Percentiles rank a stretch among this genome's conserved stretches.
These are phyloP conservation scores for Pristiophorus japonicus DNA, from an alignment of 2,113 vertebrate genomes.

Conservation along the genomic window DNA sequence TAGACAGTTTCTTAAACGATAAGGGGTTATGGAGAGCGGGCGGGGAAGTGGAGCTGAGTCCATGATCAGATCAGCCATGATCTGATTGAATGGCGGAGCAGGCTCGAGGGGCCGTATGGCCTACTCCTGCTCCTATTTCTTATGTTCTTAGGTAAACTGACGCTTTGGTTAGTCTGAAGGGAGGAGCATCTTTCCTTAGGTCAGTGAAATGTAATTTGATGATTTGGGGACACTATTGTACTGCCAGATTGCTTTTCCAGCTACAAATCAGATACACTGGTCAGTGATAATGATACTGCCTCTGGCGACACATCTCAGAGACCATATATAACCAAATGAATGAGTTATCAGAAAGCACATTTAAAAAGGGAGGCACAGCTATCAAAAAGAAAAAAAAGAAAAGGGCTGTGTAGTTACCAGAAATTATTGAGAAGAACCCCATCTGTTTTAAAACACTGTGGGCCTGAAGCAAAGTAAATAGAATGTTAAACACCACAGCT, in stretches of 20 bases:
- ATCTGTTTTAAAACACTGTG: background rate
- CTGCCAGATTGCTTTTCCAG: slow-evolving; percentile 26
- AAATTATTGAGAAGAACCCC: background rate
- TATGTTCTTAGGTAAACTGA: no score
- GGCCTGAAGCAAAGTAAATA: background rate
- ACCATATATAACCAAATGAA: background rate
- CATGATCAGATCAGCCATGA: no score
- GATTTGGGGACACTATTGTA: background rate
- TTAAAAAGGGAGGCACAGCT: background rate
- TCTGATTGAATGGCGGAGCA: no score
- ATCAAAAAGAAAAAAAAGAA: background rate
- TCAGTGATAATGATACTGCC: slow-evolving; percentile 29
- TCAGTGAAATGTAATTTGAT: slow-evolving; percentile 23
- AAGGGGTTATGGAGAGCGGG: no score
- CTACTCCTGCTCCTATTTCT: no score
- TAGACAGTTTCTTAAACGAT: no score
- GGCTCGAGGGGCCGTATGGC: no score
- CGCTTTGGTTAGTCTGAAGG: background rate
- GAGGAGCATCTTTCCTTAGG: slow-evolving; percentile 13
- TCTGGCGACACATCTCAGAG: slow-evolving; percentile 15
- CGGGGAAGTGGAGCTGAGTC: no score
- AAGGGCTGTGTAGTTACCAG: background rate
- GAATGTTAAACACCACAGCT: background rate
- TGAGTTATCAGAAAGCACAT: background rate
- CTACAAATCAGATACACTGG: slow-evolving; percentile 19